phyloP scores from a whole-genome alignment of 2,113 vertebrate genomes.

The Brienomyrus brachyistius region DNA sequence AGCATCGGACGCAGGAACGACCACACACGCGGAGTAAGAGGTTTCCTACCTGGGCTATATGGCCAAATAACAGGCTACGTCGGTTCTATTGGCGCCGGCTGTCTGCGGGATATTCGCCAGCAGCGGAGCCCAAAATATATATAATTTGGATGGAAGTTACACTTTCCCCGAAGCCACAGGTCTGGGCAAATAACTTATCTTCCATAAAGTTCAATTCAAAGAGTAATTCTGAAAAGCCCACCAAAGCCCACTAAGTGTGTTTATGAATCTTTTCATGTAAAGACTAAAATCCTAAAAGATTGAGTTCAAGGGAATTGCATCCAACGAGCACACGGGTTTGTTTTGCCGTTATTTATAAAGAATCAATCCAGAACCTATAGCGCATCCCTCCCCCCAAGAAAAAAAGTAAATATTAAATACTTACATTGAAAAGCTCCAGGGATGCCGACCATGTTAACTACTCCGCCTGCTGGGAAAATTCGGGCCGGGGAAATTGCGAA shows the following conservation, averaged over 20 bases:
- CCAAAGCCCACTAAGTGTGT: background rate
- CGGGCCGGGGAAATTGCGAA: background rate
- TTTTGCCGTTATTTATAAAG: background rate
- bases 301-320: background rate
- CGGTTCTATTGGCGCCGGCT: constrained; percentile 12
- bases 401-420: constrained; percentile 21
- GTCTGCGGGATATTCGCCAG: constrained; percentile 6
- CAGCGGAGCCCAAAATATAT: background rate
- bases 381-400: background rate
- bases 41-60: background rate
- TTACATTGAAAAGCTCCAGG: constrained; percentile 48
- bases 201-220: background rate
- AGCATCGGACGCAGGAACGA: background rate
- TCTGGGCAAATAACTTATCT: constrained; percentile 4
- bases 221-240: background rate
- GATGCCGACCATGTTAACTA: constrained; percentile 50
- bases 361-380: background rate
- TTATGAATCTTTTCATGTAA: background rate
- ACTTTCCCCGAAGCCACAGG: constrained; percentile 7
- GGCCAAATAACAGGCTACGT: background rate
- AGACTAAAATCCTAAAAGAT: background rate
- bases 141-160: constrained; percentile 7
- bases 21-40: background rate
- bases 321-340: background rate
- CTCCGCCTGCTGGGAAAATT: constrained; percentile 9